A percentile compares a stretch with the other conserved stretches of the same genome.
Conservation (phyloP, 1,140 invertebrate species). For the Macrobrachium nipponense region DNA sequence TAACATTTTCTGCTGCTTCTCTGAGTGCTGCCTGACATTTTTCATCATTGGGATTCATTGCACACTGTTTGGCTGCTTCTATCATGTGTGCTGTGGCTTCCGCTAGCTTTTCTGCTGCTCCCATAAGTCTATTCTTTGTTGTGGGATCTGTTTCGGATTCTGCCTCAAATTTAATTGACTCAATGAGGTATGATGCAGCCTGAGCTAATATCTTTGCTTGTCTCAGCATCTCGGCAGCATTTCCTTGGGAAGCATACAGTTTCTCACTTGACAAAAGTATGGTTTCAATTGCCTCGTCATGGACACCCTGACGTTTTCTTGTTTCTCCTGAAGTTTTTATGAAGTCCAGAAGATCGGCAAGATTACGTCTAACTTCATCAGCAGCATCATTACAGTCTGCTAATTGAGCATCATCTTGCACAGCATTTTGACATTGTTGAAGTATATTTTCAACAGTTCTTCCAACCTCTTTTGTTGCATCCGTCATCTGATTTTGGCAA, state of each 20-base stretch:
- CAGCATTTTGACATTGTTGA: slow-evolving; percentile 82
- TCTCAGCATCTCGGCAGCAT: slow-evolving; percentile 93
- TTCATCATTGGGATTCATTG: slow-evolving; percentile 84
- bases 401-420: slow-evolving; percentile 76
- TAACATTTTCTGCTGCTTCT: slow-evolving; percentile 89
- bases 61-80: slow-evolving; percentile 93
- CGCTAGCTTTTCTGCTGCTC: slow-evolving; percentile 91
- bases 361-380: slow-evolving; percentile 86
- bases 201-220: slow-evolving; percentile 80
- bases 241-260: slow-evolving; percentile 84
- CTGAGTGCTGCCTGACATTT: slow-evolving; percentile 81
- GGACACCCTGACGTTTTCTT: slow-evolving; percentile 71
- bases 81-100: slow-evolving; percentile 97
- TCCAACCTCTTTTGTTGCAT: slow-evolving; percentile 92
- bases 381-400: slow-evolving; percentile 87
- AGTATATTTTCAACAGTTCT: slow-evolving; percentile 92
- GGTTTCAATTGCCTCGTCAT: slow-evolving; percentile 88
- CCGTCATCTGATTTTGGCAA: slow-evolving; percentile 93
- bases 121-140: slow-evolving; percentile 87
- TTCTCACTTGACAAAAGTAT: slow-evolving; percentile 91
- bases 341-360: slow-evolving; percentile 92
- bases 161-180: slow-evolving; percentile 81
- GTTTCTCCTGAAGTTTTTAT: slow-evolving; percentile 75
- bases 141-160: slow-evolving; percentile 88
- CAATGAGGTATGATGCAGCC: slow-evolving; percentile 91